Evolutionary conservation across 2,888 invertebrate genomes (phyloP).

Genomic region (Lutraria lutraria): DNA sequence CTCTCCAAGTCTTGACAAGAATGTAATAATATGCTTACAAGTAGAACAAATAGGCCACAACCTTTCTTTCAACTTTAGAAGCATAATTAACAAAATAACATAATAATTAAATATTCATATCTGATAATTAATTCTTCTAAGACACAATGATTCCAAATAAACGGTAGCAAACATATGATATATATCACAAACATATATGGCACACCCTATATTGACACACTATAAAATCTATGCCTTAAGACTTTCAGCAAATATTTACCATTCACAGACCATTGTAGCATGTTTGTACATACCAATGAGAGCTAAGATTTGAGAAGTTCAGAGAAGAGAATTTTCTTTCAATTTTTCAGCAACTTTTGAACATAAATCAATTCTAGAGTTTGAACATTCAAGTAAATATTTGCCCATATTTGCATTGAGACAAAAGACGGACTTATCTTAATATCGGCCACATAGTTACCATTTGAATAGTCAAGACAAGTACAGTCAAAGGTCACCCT

Average conservation of each 20-base stretch:
- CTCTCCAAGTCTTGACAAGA: no score
- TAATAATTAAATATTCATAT: slow-evolving; percentile 3
- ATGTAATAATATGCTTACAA: no score
- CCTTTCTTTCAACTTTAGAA: no score
- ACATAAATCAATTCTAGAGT: not conserved
- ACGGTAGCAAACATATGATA: not conserved
- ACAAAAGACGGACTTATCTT: not conserved
- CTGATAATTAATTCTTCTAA: not conserved
- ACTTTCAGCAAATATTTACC: slow-evolving; percentile 2
- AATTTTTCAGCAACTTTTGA: not conserved
- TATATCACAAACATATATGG: not conserved
- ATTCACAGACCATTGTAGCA: not conserved
- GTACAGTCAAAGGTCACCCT: no score
- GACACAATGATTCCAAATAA: not conserved
- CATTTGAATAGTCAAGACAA: no score
- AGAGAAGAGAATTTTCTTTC: not conserved
- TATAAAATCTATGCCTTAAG: not conserved
- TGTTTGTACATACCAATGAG: not conserved
- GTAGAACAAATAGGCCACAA: no score
- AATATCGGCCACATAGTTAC: not conserved
- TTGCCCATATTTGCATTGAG: not conserved
- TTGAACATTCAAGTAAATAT: slow-evolving; percentile 1
- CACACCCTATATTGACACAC: not conserved
- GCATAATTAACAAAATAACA: no score
- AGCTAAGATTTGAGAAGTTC: not conserved